Base-by-base conservation (phyloP, 1,140 invertebrate species). In the Bombyx mandarina region DNA sequence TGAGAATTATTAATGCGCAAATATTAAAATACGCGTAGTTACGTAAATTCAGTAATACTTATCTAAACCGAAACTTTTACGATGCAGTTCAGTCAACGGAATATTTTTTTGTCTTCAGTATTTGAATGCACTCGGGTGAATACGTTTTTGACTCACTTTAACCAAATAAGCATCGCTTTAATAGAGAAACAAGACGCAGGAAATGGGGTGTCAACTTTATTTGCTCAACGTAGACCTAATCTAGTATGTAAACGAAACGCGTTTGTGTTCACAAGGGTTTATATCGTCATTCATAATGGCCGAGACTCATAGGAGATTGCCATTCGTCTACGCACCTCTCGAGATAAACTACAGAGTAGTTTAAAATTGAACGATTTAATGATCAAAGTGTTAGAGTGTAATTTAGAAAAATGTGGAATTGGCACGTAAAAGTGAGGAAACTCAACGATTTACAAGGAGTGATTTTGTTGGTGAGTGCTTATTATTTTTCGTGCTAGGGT, bases 181-280 rank as follows among this genome's bases (percentile, higher is more conserved):
- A 35, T 35, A 35, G 26, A 35, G 26, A 35, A 35, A 35, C 26
- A 35, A 35, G 26, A 35, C 26, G 26, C 26, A 77, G 78, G 80
- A 83, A 82, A 79, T 71, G 66, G 60, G 61, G 55, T 77, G 75
- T 82, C 77, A 79, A 76, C 65, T 57, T 54, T 86, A 78, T 83
- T 86, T 83, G 65, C 53, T 57, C 69, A 74, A 52, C 63, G 71
- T 73, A 69, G 61, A 54, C 59, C 61, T 79, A 80, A 78, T 82
- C 75, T 78, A 66, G 54, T 74, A 65, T 62, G 69, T 72, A 72
- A 77, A 75, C 71, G 67, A 71, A 49, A 66, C 61, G 62, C 50
- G 58, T 63, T 56, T 74, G 60, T 69, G 73, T 65, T 75, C 79
- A 79, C 67, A 77, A 65, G 57, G 64, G 52, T 68, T 66, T 71